These are phyloP conservation scores for Diorhabda elongata DNA, from an alignment of 1,140 invertebrate species.

Conservation along the genomic window DNA sequence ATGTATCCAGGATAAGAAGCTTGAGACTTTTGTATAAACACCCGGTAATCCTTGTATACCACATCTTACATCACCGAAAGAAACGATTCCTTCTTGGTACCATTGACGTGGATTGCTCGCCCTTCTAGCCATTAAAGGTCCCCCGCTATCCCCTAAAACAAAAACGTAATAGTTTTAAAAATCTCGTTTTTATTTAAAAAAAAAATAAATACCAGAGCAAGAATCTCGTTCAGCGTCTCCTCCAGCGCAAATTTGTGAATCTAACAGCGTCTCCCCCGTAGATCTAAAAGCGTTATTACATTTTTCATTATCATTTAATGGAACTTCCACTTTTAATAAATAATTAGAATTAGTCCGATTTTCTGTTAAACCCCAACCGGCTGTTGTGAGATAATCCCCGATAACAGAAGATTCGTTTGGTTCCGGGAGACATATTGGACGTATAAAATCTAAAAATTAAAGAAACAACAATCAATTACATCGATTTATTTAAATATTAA, in stretches of 20 bases:
- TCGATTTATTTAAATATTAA: constrained; percentile 21
- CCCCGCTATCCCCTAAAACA: constrained; percentile 54
- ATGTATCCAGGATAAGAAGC: constrained; percentile 55
- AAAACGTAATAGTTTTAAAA: background rate
- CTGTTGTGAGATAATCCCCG: constrained; percentile 49
- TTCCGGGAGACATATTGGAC: constrained; percentile 65
- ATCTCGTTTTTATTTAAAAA: background rate
- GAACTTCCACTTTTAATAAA: constrained; percentile 45
- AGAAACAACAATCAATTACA: background rate
- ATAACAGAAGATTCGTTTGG: constrained; percentile 35
- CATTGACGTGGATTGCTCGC: constrained; percentile 45
- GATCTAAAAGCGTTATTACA: constrained; percentile 50
- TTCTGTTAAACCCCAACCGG: constrained; percentile 65
- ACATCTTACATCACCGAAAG: constrained; percentile 56
- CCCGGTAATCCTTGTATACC: constrained; percentile 54
- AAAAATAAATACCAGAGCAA: constrained; percentile 46
- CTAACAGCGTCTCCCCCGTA: constrained; percentile 43
- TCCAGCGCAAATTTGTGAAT: constrained; percentile 60
- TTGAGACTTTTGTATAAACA: constrained; percentile 55
- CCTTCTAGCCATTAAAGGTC: constrained; percentile 50
- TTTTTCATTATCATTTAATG: constrained; percentile 44
- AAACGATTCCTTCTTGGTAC: constrained; percentile 54
- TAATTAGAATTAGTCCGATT: constrained; percentile 43
- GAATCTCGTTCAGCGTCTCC: constrained; percentile 60
- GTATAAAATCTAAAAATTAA: constrained; percentile 48